A percentile compares a stretch with the other conserved stretches of the same genome.
Conservation (phyloP, 2,888 invertebrate genomes). For the Chalcis sispes region DNA sequence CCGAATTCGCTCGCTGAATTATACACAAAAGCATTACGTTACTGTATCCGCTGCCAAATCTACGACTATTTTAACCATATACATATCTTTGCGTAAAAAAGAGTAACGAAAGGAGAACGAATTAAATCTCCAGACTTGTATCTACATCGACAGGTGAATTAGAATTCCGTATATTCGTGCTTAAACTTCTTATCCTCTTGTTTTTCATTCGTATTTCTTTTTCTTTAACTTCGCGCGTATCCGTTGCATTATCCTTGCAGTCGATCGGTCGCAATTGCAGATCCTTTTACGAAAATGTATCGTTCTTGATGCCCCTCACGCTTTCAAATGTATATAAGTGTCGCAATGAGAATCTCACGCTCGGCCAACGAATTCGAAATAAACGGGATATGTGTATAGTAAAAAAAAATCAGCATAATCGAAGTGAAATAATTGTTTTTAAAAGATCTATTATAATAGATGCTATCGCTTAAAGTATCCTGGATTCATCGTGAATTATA, state of each 20-base stretch:
- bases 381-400: too few species aligned
- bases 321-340: neutral
- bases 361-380: conserved; percentile 29
- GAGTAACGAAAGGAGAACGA: conserved; percentile 40
- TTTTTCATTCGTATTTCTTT: neutral
- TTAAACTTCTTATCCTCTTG: neutral
- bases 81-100: conserved; percentile 10
- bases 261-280: conserved; percentile 15
- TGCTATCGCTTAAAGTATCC: too few species aligned
- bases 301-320: conserved; percentile 8
- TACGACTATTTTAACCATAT: too few species aligned
- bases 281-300: conserved; percentile 51
- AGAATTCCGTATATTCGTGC: neutral
- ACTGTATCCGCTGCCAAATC: too few species aligned
- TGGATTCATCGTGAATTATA: too few species aligned
- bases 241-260: neutral
- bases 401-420: too few species aligned
- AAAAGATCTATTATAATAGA: too few species aligned
- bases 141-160: conserved; percentile 41
- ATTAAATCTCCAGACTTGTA: too few species aligned
- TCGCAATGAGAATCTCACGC: conserved; percentile 35
- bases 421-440: too few species aligned
- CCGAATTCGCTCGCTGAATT: conserved; percentile 33
- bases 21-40: conserved; percentile 15
- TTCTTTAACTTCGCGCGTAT: neutral